Evolutionary conservation across 2,797 vertebrate genomes (phyloP).

Genomic region (Lindbergichthys nudifrons): DNA sequence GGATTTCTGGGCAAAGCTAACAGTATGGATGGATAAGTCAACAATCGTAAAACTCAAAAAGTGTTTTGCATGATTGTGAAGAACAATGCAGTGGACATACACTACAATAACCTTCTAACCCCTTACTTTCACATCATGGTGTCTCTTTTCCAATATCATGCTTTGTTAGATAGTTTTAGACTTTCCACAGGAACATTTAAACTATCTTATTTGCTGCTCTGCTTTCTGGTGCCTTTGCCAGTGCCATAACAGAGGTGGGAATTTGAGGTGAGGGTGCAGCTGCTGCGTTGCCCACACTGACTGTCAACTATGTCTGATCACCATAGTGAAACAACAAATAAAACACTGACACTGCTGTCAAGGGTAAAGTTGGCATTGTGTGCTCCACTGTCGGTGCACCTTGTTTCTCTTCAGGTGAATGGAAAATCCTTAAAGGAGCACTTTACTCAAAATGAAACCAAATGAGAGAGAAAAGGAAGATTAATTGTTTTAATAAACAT

Average conservation of each 20-base stretch:
- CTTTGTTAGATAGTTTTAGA: neutral
- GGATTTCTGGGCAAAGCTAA: neutral
- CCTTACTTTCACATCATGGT: neutral
- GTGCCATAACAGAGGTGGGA: conserved; percentile 13
- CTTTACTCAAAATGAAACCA: neutral
- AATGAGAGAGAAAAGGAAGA: neutral
- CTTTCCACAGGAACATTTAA: neutral
- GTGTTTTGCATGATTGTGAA: neutral
- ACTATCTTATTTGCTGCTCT: neutral
- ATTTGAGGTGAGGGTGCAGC: conserved; percentile 51
- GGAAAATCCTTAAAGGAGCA: neutral
- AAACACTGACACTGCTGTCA: conserved; percentile 46
- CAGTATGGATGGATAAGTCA: neutral
- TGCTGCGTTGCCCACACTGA: conserved; percentile 20
- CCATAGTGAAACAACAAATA: conserved; percentile 67
- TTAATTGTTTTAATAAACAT: neutral
- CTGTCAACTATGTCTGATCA: conserved; percentile 37
- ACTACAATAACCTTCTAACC: neutral
- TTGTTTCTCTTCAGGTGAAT: conserved; percentile 4
- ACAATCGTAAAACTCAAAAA: neutral
- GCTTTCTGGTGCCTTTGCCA: neutral
- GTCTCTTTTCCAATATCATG: neutral
- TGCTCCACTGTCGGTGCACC: neutral
- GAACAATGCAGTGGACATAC: neutral
- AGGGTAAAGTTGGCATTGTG: conserved; percentile 45